Percentiles rank a stretch among this genome's conserved stretches.
Conservation (phyloP, 2,113 vertebrate species). For the Podarcis raffonei region DNA sequence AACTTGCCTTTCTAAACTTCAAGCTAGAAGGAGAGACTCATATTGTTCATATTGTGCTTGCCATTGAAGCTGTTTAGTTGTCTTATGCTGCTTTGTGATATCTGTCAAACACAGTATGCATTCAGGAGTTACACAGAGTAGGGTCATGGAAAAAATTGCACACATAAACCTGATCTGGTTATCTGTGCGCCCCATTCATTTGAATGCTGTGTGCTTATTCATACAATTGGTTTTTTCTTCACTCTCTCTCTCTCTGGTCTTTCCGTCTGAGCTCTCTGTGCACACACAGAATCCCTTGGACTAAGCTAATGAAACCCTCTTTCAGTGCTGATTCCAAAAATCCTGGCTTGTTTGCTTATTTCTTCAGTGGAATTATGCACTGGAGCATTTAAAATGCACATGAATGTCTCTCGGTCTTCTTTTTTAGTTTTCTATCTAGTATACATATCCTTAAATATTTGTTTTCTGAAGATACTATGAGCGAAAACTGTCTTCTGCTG, state of each 20-base stretch:
- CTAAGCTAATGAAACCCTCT: neutral
- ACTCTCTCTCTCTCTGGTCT: neutral
- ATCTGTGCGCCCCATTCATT: neutral
- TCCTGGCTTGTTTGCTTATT: neutral
- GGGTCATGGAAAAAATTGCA: neutral
- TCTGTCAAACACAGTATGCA: too few relatives aligned
- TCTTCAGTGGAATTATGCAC: constrained; percentile 6
- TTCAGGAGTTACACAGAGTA: neutral
- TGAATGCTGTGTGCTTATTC: neutral
- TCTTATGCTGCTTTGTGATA: too few relatives aligned
- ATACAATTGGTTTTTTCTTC: neutral
- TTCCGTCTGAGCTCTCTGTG: neutral
- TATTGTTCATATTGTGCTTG: too few relatives aligned
- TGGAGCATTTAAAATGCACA: neutral
- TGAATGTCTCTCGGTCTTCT: neutral
- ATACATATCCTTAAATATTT: neutral
- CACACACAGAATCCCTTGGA: neutral
- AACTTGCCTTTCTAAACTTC: too few relatives aligned
- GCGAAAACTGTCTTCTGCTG: neutral
- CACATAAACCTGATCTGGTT: neutral
- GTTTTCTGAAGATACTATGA: neutral
- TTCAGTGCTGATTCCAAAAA: neutral
- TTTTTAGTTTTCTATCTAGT: neutral
- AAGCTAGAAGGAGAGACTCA: too few relatives aligned
- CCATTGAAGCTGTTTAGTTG: too few relatives aligned